phyloP scores from a whole-genome alignment of 37 sponge, comb jelly and placozoan genomes.

The Aphrocallistes beatrix region DNA sequence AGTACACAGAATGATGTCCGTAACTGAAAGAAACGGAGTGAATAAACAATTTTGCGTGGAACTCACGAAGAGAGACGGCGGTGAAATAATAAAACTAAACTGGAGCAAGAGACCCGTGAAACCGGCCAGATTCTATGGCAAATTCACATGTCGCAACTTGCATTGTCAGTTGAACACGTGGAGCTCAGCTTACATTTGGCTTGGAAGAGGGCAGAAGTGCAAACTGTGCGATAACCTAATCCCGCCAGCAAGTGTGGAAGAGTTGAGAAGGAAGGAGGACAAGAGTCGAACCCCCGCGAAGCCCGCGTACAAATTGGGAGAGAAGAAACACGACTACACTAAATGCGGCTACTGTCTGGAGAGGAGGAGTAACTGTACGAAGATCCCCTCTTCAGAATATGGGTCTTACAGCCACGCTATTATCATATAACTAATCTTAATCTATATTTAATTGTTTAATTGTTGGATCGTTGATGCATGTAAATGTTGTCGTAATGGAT shows the following conservation, averaged over 20 bases:
- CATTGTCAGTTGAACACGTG: background rate
- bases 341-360: slow-evolving; percentile 1
- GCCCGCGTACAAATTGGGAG: background rate
- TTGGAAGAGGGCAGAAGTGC: background rate
- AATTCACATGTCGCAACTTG: background rate
- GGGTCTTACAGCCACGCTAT: background rate
- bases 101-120: slow-evolving; percentile 9
- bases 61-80: background rate
- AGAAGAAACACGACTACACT: background rate
- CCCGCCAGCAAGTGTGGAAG: background rate
- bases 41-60: background rate
- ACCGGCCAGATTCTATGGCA: slow-evolving; percentile 8
- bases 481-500: background rate
- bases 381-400: slow-evolving; percentile 6
- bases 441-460: background rate
- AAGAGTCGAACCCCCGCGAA: background rate
- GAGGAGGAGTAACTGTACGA: background rate
- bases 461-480: background rate
- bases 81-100: background rate
- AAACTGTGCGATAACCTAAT: slow-evolving; percentile 1
- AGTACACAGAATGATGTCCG: too few species aligned
- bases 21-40: too few species aligned
- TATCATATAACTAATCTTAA: background rate
- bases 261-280: background rate
- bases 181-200: background rate